Percentiles rank a stretch among this genome's conserved stretches.
Evolutionary conservation across 2,797 vertebrate species (phyloP).

Genomic region (Muscicapa striata): DNA sequence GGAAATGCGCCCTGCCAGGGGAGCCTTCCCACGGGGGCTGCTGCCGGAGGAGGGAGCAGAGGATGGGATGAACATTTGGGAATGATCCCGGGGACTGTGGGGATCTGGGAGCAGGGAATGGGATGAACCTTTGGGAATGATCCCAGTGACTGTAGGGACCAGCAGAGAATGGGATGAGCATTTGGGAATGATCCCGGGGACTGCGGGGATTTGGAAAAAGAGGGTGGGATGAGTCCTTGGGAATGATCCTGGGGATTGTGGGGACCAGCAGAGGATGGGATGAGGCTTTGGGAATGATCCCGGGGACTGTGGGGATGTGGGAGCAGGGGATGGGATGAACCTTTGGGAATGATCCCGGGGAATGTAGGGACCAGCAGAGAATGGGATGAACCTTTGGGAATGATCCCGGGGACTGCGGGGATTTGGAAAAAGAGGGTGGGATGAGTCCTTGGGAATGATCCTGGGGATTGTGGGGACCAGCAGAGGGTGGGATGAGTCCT

Average conservation of each 20-base stretch:
- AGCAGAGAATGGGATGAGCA: too few relatives aligned
- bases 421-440: too few relatives aligned
- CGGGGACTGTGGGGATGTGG: neutral
- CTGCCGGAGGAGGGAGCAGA: neutral
- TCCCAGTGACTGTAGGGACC: neutral
- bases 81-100: fast-evolving
- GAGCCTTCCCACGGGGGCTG: neutral
- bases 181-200: too few relatives aligned
- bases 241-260: neutral
- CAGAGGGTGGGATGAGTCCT: too few relatives aligned
- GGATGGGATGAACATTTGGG: fast-evolving
- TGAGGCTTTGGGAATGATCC: too few relatives aligned
- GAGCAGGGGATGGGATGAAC: neutral
- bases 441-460: neutral
- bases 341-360: neutral
- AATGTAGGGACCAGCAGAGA: too few relatives aligned
- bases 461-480: too few relatives aligned
- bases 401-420: too few relatives aligned
- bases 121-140: neutral
- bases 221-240: too few relatives aligned
- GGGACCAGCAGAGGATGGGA: too few relatives aligned
- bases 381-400: too few relatives aligned
- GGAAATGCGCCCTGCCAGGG: neutral
- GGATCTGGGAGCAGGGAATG: fast-evolving
- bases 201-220: too few relatives aligned